Evolutionary conservation across 2,888 invertebrate species (phyloP).

Genomic region (Formica aserva): DNA sequence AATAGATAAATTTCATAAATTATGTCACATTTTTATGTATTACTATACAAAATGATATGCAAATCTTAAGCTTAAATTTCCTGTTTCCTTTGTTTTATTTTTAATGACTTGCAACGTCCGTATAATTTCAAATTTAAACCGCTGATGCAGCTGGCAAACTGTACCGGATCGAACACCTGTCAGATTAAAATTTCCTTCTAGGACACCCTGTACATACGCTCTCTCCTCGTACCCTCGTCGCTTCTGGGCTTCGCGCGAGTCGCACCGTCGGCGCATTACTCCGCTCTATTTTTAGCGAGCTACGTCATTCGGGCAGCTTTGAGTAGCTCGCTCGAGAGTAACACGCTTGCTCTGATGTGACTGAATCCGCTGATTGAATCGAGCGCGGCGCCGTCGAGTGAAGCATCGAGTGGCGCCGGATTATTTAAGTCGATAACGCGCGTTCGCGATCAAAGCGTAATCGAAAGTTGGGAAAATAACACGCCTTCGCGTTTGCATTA

Average conservation of each 20-base stretch:
- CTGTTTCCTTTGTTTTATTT: background rate
- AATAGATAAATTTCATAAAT: background rate
- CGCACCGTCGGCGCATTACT: slow-evolving; percentile 42
- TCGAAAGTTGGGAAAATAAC: slow-evolving; percentile 61
- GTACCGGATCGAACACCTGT: background rate
- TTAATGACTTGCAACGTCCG: background rate
- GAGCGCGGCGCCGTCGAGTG: slow-evolving; percentile 48
- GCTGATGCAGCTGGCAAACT: background rate
- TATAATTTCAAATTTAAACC: background rate
- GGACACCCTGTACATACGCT: slow-evolving; percentile 10
- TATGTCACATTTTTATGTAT: background rate
- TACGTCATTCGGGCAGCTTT: slow-evolving; percentile 66
- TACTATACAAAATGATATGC: background rate
- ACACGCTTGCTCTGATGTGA: slow-evolving; percentile 39
- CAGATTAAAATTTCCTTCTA: background rate
- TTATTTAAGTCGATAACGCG: slow-evolving; percentile 52
- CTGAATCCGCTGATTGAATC: slow-evolving; percentile 64
- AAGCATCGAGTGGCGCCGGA: slow-evolving; percentile 46
- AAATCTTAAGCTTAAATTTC: background rate
- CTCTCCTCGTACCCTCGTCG: slow-evolving; percentile 49
- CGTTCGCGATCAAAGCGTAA: slow-evolving; percentile 60
- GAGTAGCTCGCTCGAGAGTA: slow-evolving; percentile 59
- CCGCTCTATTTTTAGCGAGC: slow-evolving; percentile 69
- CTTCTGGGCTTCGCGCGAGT: slow-evolving; percentile 28
- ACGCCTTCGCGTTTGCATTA: slow-evolving; percentile 8